A percentile compares a stretch with the other conserved stretches of the same genome.
Evolutionary conservation across 2,797 vertebrate species (phyloP).

Genomic region (Hylomyscus alleni): DNA sequence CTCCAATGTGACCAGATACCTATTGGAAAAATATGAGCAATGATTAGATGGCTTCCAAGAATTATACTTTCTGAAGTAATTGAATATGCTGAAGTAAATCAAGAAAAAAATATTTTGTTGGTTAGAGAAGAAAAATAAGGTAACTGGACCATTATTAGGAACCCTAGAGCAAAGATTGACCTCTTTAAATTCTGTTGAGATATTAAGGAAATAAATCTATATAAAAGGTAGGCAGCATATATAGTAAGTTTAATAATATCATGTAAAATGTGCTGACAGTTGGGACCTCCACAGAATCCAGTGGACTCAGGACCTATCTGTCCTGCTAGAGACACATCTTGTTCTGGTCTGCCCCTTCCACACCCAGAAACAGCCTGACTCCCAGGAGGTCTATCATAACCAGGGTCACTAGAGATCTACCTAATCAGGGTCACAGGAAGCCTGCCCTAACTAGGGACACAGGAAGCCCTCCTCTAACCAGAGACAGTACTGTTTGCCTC

Average conservation of each 20-base stretch:
- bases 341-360: background rate
- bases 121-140: slow-evolving; percentile 37
- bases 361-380: background rate
- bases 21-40: slow-evolving; percentile 30
- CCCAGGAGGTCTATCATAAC: background rate
- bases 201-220: slow-evolving; percentile 67
- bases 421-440: background rate
- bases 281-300: background rate
- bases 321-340: background rate
- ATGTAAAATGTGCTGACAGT: background rate
- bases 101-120: slow-evolving; percentile 56
- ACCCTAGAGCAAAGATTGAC: slow-evolving; percentile 43
- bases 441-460: background rate
- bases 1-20: background rate
- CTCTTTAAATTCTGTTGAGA: background rate
- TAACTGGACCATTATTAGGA: slow-evolving; percentile 54
- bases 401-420: background rate
- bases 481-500: background rate
- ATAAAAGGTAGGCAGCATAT: background rate
- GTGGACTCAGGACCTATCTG: background rate
- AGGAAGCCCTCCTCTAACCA: background rate
- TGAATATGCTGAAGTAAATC: slow-evolving; percentile 67
- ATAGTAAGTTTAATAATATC: slow-evolving; percentile 40
- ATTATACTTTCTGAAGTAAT: slow-evolving; percentile 36
- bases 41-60: slow-evolving; percentile 12